Percentiles rank a stretch among this genome's conserved stretches.
Conservation (phyloP, 2,888 invertebrate species). For the Minunthozetes semirufus region DNA sequence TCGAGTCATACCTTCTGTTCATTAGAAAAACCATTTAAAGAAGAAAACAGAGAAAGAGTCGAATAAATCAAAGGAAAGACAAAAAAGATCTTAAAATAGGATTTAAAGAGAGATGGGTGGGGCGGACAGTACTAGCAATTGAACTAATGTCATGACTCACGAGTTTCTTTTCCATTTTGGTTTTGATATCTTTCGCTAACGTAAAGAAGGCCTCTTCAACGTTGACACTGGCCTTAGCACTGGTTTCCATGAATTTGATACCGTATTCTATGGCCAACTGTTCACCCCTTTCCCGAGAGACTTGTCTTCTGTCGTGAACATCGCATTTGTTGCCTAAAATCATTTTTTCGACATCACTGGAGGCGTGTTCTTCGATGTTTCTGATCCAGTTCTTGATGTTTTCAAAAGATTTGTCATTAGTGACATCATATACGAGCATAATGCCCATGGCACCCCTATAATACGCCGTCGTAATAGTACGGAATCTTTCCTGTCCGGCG, state of each 20-base stretch:
- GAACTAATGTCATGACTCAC: conserved; percentile 55
- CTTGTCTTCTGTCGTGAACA: conserved; percentile 88
- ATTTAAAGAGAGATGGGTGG: conserved; percentile 1
- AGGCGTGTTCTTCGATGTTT: conserved; percentile 98
- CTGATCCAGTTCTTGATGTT: conserved; percentile 99
- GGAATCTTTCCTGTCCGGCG: conserved; percentile 96
- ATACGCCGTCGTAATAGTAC: conserved; percentile 99
- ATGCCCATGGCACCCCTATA: conserved; percentile 99
- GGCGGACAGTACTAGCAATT: neutral
- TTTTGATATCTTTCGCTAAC: conserved; percentile 92
- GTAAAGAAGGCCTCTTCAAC: conserved; percentile 97
- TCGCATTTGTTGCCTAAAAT: conserved; percentile 98
- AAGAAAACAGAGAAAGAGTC: conserved; percentile 40
- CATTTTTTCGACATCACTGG: conserved; percentile 98
- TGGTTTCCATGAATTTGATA: conserved; percentile 98
- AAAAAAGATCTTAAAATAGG: neutral
- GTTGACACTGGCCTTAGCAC: conserved; percentile 94
- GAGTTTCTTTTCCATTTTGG: conserved; percentile 97
- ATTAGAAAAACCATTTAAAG: conserved; percentile 17
- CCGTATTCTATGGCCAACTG: conserved; percentile 93
- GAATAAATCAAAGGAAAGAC: neutral
- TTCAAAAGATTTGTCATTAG: conserved; percentile 97
- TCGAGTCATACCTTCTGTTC: conserved; percentile 26
- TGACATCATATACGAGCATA: conserved; percentile 98
- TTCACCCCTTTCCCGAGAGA: conserved; percentile 91